Percentiles rank a stretch among this genome's conserved stretches.
phyloP scores from a whole-genome alignment of 1,140 invertebrate genomes.

The Aphidius gifuensis region DNA sequence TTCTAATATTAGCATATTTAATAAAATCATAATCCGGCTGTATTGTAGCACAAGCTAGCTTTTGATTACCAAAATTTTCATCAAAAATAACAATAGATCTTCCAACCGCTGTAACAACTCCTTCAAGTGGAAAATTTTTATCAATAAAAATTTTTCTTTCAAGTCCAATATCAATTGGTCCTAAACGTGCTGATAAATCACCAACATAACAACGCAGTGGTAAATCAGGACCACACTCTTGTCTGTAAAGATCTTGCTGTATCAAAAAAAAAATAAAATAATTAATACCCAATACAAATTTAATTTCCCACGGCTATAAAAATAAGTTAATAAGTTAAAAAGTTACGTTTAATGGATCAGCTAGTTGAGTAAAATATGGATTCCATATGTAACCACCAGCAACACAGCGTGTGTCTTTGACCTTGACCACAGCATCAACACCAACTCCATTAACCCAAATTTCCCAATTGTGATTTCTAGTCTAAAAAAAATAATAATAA shows the following conservation, averaged over 20 bases:
- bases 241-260: constrained; percentile 77
- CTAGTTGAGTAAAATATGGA: constrained; percentile 86
- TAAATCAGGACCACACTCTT: constrained; percentile 83
- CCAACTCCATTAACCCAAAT: constrained; percentile 90
- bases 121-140: constrained; percentile 82
- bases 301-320: background rate
- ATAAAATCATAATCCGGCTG: constrained; percentile 87
- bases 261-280: constrained; percentile 24
- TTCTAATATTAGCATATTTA: constrained; percentile 84
- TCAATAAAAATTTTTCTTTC: constrained; percentile 78
- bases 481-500: constrained; percentile 56
- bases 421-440: constrained; percentile 84
- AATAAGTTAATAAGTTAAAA: constrained; percentile 27
- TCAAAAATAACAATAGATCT: constrained; percentile 83
- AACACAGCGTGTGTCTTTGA: constrained; percentile 76
- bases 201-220: constrained; percentile 91
- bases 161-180: constrained; percentile 78
- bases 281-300: background rate
- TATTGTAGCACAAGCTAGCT: constrained; percentile 88
- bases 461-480: constrained; percentile 84
- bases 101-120: constrained; percentile 72
- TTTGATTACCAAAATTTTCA: constrained; percentile 66
- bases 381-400: constrained; percentile 92
- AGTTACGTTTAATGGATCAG: constrained; percentile 85
- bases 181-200: constrained; percentile 81